Conservation (phyloP, 30 jellyfish, hydroid and myxozoan species). For the Morbakka virulenta region DNA sequence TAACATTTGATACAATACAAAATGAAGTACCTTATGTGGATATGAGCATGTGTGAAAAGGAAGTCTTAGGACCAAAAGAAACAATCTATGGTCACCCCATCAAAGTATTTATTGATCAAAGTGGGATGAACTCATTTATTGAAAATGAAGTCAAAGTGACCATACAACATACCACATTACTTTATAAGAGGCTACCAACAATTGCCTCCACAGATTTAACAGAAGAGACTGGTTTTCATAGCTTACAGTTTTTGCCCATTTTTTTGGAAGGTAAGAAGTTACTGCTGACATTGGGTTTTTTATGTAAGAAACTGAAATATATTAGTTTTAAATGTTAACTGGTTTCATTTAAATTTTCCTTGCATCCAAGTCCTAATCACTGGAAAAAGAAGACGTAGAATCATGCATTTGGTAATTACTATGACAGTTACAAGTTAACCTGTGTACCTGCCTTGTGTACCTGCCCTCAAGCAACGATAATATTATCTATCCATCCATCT, state of each 20-base stretch:
- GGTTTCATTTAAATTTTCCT: no score
- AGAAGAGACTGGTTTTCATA: slow-evolving; percentile 57
- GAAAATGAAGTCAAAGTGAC: background rate
- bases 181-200: slow-evolving; percentile 61
- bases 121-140: slow-evolving; percentile 1
- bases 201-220: slow-evolving; percentile 10
- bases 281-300: no score
- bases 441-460: no score
- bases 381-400: no score
- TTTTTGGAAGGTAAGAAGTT: slow-evolving; percentile 58
- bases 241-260: slow-evolving; percentile 86
- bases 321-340: no score
- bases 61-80: slow-evolving; percentile 70
- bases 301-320: no score
- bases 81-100: slow-evolving; percentile 79
- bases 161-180: slow-evolving; percentile 49
- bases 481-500: no score
- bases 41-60: slow-evolving; percentile 53
- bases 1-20: slow-evolving; percentile 23
- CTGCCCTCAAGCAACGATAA: no score
- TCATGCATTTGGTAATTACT: no score
- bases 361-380: no score
- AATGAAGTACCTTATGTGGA: slow-evolving; percentile 67
- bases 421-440: no score
- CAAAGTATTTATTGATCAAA: background rate